Percentiles rank a stretch among this genome's conserved stretches.
Conservation (phyloP, 2,113 vertebrate species). For the Vireo altiloquus region DNA sequence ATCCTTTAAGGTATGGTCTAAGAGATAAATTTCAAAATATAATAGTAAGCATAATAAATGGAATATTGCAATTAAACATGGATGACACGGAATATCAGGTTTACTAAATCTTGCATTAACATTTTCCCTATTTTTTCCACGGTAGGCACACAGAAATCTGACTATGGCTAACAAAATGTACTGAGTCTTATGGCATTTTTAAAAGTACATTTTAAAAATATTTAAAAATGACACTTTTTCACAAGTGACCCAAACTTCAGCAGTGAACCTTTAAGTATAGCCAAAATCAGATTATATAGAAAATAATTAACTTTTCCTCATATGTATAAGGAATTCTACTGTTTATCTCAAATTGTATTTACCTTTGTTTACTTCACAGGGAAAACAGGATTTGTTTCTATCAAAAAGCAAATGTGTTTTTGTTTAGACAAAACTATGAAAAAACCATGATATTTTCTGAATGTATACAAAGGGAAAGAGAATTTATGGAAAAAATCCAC, state of each 20-base stretch:
- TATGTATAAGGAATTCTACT: not conserved
- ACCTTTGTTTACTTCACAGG: not conserved
- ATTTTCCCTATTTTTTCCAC: not conserved
- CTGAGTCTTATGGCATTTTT: not conserved
- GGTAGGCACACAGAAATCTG: not conserved
- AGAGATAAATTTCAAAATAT: not conserved
- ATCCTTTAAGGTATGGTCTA: not conserved
- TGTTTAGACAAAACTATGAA: not conserved
- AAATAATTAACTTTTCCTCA: constrained; percentile 19
- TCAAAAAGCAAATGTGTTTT: constrained; percentile 1
- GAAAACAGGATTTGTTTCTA: constrained; percentile 33
- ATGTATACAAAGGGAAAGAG: not conserved
- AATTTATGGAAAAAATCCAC: not conserved
- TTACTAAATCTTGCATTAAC: not conserved
- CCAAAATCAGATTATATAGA: not conserved
- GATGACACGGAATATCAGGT: not conserved
- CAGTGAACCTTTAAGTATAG: not conserved
- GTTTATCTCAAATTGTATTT: constrained; percentile 28
- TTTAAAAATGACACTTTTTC: not conserved
- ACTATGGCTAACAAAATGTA: not conserved
- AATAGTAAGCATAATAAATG: not conserved
- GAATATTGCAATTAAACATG: not conserved
- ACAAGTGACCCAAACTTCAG: not conserved
- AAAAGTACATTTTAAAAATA: not conserved
- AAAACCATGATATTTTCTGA: not conserved